Conservation (phyloP, 2,797 vertebrate species). For the Holocentrus rufus region DNA sequence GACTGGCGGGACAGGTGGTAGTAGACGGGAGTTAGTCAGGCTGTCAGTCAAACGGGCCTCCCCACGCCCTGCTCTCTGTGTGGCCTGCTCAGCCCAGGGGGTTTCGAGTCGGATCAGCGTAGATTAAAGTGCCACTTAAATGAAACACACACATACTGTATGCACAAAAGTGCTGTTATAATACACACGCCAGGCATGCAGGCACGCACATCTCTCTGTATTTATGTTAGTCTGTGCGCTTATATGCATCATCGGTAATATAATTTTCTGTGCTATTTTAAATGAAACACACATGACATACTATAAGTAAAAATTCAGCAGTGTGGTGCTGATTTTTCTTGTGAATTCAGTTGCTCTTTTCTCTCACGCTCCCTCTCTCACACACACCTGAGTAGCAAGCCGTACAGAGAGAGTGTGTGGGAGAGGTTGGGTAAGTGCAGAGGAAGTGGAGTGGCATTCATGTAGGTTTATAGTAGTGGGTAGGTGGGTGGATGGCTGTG, state of each 20-base stretch:
- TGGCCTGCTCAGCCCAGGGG: conserved; percentile 55
- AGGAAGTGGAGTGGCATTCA: conserved; percentile 43
- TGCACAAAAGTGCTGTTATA: conserved; percentile 11
- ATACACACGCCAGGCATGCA: conserved; percentile 7
- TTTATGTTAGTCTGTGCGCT: background rate
- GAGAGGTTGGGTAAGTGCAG: conserved; percentile 39
- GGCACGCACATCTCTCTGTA: background rate
- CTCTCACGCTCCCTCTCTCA: background rate
- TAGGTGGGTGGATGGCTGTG: conserved; percentile 40
- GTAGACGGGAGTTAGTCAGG: conserved; percentile 42
- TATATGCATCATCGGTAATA: conserved; percentile 1
- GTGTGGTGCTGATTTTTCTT: conserved; percentile 3
- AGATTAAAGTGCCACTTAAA: conserved; percentile 53
- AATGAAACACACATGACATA: conserved; percentile 27
- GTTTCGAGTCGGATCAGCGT: conserved; percentile 6
- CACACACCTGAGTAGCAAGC: conserved; percentile 14
- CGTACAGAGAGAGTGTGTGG: conserved; percentile 27
- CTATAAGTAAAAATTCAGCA: background rate
- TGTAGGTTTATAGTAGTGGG: conserved; percentile 43
- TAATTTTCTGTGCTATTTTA: conserved; percentile 4
- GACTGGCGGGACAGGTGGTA: conserved; percentile 65
- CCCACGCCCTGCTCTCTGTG: conserved; percentile 70
- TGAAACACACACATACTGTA: conserved; percentile 40
- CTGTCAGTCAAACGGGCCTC: conserved; percentile 54
- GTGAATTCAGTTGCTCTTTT: conserved; percentile 8